Evolutionary conservation across 2,888 invertebrate genomes (phyloP), one percentile per base, ranked within the genome.

Genomic region (Camptogramma bilineatum): DNA sequence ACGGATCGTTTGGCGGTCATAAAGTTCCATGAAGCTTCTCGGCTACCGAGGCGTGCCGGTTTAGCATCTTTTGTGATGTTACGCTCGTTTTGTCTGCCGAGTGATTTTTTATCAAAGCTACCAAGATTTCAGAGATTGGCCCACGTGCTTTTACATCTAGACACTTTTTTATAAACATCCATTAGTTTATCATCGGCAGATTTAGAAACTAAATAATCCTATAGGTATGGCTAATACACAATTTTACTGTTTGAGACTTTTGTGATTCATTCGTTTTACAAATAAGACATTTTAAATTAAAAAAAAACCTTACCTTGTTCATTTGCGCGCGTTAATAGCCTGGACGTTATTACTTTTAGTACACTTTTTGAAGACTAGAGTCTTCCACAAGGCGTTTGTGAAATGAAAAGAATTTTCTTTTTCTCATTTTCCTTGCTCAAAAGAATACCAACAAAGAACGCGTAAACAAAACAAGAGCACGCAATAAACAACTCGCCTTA

Each of bases 1-100:
- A 83, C 83, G 82, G 83, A 81, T 86, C 86, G 84, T 88, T 89
- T 87, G 79, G 73, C 76, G 81, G 78, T 80, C 86, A 83, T 88
- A 87, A 86, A 85, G 85, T 85, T 81, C 73, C 76, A 73, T 81
- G 80, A 75, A 75, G 76, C 72, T 74, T 68, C 77, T 78, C 80
- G 77, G 79, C 82, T 79, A 77, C 76, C 78, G 80, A 83, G 68
- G 77, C 83, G 78, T 80, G 77, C 75, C 80, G 77, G 81, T 82
- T 53, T 80, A 75, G 77, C 73, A 73, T 74, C 75, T 79, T 71
- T 78, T 78, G 74, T 80, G 76, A 82, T 78, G 70, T 73, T 72
- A 73, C 73, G 68, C 69, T 68, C 73, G 68, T 78, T 78, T 64
- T 75, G 62, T 74, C 74, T 66, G 61, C 69, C 69, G 71, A 71